Base-by-base conservation (phyloP, 1,140 invertebrate species). In the Mamestra configurata region DNA sequence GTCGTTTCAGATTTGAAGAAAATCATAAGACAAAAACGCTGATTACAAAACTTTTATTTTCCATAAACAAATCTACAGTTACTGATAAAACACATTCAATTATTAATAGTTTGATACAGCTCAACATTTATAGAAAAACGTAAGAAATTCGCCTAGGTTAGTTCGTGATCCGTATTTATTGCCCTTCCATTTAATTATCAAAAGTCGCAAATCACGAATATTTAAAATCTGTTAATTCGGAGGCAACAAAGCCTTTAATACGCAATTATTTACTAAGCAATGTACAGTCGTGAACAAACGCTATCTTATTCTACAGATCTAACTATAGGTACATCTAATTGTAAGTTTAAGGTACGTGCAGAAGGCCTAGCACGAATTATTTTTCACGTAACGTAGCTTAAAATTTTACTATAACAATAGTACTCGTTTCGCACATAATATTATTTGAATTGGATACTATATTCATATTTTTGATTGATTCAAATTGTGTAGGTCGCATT, bases 31-130 rank as follows among this genome's bases (percentile, higher is more conserved):
- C 43, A 31, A 37, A 43, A 53, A 73, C 71, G 70, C 20, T 51
- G 80, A 46, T 85, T 87, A 88, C 80, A 88, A 88, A 88, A 85
- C 51, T 81, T 78, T 85, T 81, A 80, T 84, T 87, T 82, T 66
- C 81, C 75, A 79, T 84, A 77, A 87, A 85, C 82, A 87, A 83
- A 61, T 79, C 71, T 86, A 86, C 79, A 49, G n/a, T 59, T 82
- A 78, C 53, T 55, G 66, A 77, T 82, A 80, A 76, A 76, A 83
- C 72, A 81, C 79, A 86, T 79, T 81, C 37, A 76, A 35, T 78
- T 68, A 35, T 79, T 75, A 75, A 75, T 27, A 75, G 27, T 75
- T 75, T 22, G 72, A 70, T 75, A 73, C 61, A 80, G 57, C 40
- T 71, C 72, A 80, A 75, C 72, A 76, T 64, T 76, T 49, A 76